These are phyloP conservation scores for Cheilosia urbana DNA, from an alignment of 2,888 invertebrate genomes.

Conservation along the genomic window DNA sequence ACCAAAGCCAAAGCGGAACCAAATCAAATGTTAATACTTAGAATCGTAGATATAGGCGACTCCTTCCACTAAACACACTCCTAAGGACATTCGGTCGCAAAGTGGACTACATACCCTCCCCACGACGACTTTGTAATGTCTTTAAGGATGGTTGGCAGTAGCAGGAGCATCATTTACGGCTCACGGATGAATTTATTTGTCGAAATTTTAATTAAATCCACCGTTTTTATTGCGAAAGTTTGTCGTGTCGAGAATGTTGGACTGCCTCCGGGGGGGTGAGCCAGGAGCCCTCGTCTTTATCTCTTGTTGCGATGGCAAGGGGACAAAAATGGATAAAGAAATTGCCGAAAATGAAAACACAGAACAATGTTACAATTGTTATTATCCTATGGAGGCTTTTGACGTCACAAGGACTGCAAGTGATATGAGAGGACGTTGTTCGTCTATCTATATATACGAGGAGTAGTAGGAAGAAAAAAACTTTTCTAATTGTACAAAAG, in stretches of 20 bases:
- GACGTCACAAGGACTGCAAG: conserved; percentile 61
- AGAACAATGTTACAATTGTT: conserved; percentile 69
- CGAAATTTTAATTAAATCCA: conserved; percentile 76
- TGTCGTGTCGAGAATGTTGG: conserved; percentile 67
- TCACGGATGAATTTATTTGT: conserved; percentile 75
- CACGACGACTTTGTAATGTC: conserved; percentile 55
- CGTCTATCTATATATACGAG: conserved; percentile 4
- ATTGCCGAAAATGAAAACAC: conserved; percentile 36
- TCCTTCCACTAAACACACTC: conserved; percentile 38
- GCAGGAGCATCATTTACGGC: conserved; percentile 72
- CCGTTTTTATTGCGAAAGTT: conserved; percentile 75
- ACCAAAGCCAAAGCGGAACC: conserved; percentile 38
- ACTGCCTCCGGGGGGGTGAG: conserved; percentile 33
- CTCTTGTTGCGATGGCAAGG: conserved; percentile 21
- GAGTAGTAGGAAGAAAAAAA: conserved; percentile 21
- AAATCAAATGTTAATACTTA: conserved; percentile 74
- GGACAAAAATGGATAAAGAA: conserved; percentile 43
- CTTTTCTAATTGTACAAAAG: conserved; percentile 71
- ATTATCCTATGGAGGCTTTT: conserved; percentile 70
- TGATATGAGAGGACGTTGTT: conserved; percentile 51
- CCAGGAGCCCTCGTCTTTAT: conserved; percentile 7
- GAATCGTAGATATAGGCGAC: conserved; percentile 12
- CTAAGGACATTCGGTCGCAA: conserved; percentile 44
- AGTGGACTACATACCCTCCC: conserved; percentile 17
- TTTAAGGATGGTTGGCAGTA: conserved; percentile 39